A percentile compares a stretch with the other conserved stretches of the same genome.
These are phyloP conservation scores for Drosophila kikkawai DNA, from an alignment of 1,140 invertebrate genomes.

Conservation along the genomic window DNA sequence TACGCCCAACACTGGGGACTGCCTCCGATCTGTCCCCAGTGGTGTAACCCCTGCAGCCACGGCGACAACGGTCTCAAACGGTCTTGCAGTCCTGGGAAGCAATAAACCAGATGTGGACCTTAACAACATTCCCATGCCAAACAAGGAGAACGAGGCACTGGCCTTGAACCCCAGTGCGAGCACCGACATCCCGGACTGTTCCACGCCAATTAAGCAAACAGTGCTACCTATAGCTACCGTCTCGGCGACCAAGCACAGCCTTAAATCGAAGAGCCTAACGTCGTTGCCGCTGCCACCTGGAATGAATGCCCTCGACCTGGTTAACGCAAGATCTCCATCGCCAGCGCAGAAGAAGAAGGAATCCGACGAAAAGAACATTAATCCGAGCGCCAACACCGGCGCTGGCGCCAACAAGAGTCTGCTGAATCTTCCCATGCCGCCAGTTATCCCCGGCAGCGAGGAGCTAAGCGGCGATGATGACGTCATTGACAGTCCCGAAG, in stretches of 20 bases:
- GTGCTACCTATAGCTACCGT: constrained; percentile 19
- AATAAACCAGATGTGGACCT: constrained; percentile 85
- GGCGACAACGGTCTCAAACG: constrained; percentile 60
- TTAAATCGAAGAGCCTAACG: constrained; percentile 89
- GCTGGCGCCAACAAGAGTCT: constrained; percentile 88
- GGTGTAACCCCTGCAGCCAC: constrained; percentile 37
- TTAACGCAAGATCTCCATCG: constrained; percentile 71
- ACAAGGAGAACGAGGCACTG: constrained; percentile 60
- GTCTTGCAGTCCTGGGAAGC: constrained; percentile 46
- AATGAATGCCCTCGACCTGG: constrained; percentile 90
- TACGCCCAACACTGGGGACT: constrained; percentile 62
- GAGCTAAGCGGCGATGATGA: constrained; percentile 91
- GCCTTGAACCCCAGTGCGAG: constrained; percentile 28
- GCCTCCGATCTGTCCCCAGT: constrained; percentile 32
- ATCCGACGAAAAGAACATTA: constrained; percentile 52
- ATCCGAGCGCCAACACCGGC: constrained; percentile 69
- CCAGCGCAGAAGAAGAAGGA: constrained; percentile 72
- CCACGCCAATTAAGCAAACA: constrained; percentile 23
- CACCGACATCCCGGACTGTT: constrained; percentile 64
- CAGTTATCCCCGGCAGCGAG: constrained; percentile 92
- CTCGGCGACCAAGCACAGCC: constrained; percentile 31
- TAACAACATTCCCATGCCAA: constrained; percentile 88
- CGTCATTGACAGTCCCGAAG: constrained; percentile 89
- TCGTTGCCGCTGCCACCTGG: constrained; percentile 94
- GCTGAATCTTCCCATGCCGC: constrained; percentile 95